phyloP scores from a whole-genome alignment of 2,797 vertebrate species.

The Peromyscus eremicus region DNA sequence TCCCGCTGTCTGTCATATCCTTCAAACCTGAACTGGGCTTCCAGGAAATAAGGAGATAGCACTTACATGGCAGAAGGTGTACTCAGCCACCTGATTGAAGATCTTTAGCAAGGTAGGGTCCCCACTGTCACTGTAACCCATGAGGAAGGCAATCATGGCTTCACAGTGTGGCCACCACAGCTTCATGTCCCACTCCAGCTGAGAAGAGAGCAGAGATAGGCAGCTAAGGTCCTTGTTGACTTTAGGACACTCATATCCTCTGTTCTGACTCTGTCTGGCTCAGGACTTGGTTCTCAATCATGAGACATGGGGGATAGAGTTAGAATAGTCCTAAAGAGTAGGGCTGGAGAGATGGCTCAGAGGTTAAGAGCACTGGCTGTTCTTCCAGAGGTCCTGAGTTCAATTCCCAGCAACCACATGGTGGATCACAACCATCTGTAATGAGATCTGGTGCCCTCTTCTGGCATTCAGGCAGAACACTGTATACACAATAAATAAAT shows the following conservation, averaged over 20 bases:
- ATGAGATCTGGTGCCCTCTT: too few relatives aligned
- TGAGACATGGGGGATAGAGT: neutral
- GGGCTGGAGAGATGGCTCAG: too few relatives aligned
- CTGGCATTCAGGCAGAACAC: too few relatives aligned
- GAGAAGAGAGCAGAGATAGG: neutral
- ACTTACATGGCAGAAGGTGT: slow-evolving; percentile 91
- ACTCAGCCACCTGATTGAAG: slow-evolving; percentile 92
- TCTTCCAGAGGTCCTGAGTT: too few relatives aligned
- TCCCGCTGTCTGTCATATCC: neutral
- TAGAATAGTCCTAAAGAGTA: neutral
- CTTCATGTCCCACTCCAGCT: slow-evolving; percentile 97
- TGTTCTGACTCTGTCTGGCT: neutral
- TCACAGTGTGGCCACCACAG: slow-evolving; percentile 97
- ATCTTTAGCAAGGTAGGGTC: slow-evolving; percentile 87
- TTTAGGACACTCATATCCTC: neutral
- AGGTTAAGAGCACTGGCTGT: too few relatives aligned
- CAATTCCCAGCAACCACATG: too few relatives aligned
- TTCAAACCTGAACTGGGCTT: neutral
- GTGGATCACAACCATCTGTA: too few relatives aligned
- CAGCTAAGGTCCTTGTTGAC: neutral
- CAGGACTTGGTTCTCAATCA: neutral
- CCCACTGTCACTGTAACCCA: slow-evolving; percentile 91
- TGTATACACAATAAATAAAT: too few relatives aligned
- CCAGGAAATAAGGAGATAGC: neutral
- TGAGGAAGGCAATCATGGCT: slow-evolving; percentile 93